phyloP scores from a whole-genome alignment of 2,888 invertebrate species.

The Phalangium opilio region DNA sequence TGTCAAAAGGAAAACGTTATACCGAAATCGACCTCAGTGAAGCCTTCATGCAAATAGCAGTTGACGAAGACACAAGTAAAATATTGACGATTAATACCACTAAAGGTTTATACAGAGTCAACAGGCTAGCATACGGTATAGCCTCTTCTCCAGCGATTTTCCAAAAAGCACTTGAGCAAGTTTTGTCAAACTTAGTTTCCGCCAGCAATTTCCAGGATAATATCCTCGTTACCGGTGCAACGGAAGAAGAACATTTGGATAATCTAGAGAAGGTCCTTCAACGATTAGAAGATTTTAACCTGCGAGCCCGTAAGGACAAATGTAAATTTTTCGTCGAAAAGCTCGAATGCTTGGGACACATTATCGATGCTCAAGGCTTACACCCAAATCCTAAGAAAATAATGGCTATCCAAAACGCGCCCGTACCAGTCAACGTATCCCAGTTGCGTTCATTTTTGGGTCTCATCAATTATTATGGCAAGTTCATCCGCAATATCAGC shows the following conservation, averaged over 20 bases:
- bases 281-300: background rate
- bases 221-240: too few relatives aligned
- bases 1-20: slow-evolving; percentile 25
- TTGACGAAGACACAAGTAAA: slow-evolving; percentile 23
- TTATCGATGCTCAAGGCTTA: slow-evolving; percentile 5
- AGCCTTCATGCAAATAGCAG: slow-evolving; percentile 28
- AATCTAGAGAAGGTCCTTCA: too few relatives aligned
- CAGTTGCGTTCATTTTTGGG: slow-evolving; percentile 7
- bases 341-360: slow-evolving; percentile 5
- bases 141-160: slow-evolving; percentile 29
- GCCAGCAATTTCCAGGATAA: too few relatives aligned
- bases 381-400: slow-evolving; percentile 9
- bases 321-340: background rate
- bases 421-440: background rate
- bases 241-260: too few relatives aligned
- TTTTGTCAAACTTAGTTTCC: too few relatives aligned
- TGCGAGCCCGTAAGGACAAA: slow-evolving; percentile 2
- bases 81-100: slow-evolving; percentile 24
- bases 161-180: slow-evolving; percentile 15
- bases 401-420: slow-evolving; percentile 10
- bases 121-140: slow-evolving; percentile 26
- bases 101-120: slow-evolving; percentile 23
- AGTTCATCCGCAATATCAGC: slow-evolving; percentile 8
- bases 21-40: slow-evolving; percentile 27
- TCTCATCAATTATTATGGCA: slow-evolving; percentile 8